phyloP scores from a whole-genome alignment of 2,113 vertebrate species.

The Odontesthes bonariensis region DNA sequence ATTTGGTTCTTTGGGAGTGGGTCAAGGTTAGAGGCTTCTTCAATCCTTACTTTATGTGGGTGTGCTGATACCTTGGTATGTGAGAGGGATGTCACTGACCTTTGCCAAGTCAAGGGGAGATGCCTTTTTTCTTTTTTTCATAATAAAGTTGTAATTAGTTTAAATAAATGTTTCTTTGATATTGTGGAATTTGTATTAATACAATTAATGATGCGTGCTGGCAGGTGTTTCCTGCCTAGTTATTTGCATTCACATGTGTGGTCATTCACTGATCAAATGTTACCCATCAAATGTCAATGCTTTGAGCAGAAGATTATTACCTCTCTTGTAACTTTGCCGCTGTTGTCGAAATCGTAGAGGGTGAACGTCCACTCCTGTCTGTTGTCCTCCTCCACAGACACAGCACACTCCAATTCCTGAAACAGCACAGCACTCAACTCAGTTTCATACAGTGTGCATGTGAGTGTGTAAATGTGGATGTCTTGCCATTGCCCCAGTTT shows the following conservation, averaged over 20 bases:
- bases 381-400: constrained; percentile 97
- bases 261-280: constrained; percentile 12
- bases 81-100: constrained; percentile 11
- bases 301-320: constrained; percentile 75
- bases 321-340: constrained; percentile 98
- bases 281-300: background rate
- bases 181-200: background rate
- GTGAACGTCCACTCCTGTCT: constrained; percentile 99
- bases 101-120: background rate
- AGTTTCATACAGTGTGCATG: constrained; percentile 19
- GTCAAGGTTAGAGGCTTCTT: constrained; percentile 20
- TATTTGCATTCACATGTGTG: background rate
- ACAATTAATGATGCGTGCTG: background rate
- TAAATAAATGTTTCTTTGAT: background rate
- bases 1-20: constrained; percentile 30
- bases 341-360: constrained; percentile 99
- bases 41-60: constrained; percentile 6
- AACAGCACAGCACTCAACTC: constrained; percentile 59
- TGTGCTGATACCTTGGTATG: background rate
- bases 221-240: background rate
- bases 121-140: background rate
- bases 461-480: constrained; percentile 28
- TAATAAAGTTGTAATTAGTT: background rate
- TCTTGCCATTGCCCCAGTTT: constrained; percentile 55
- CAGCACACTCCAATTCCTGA: constrained; percentile 97